Evolutionary conservation across 2,888 invertebrate species (phyloP).

Genomic region (Zaprionus lineosus): DNA sequence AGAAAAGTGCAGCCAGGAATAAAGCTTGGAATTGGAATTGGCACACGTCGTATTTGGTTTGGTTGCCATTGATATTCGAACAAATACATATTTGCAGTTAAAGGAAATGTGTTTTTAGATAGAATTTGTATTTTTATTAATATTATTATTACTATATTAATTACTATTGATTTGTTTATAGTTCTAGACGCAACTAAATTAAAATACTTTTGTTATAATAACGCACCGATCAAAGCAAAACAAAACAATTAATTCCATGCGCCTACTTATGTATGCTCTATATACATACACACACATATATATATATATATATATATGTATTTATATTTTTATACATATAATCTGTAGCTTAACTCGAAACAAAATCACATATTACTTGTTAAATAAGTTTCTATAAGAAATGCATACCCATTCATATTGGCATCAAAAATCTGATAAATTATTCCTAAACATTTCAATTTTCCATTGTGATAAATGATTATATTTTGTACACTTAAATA

Average conservation of each 20-base stretch:
- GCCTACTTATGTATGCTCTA: constrained; percentile 6
- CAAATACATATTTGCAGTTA: constrained; percentile 61
- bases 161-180: constrained; percentile 75
- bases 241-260: constrained; percentile 32
- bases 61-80: constrained; percentile 69
- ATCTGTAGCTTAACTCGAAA: constrained; percentile 56
- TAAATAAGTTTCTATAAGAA: constrained; percentile 46
- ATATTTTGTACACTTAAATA: constrained; percentile 64
- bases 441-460: constrained; percentile 61
- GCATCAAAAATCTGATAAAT: constrained; percentile 50
- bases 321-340: constrained; percentile 31
- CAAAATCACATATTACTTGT: constrained; percentile 18
- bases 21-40: constrained; percentile 65
- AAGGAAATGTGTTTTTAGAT: constrained; percentile 73
- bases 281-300: constrained; percentile 23
- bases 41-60: constrained; percentile 56
- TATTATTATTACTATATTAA: constrained; percentile 49
- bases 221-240: constrained; percentile 40
- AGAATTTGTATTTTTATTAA: constrained; percentile 79
- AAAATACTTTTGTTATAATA: constrained; percentile 47
- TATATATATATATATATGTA: constrained; percentile 8
- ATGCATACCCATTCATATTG: constrained; percentile 54
- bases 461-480: constrained; percentile 72
- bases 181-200: constrained; percentile 64
- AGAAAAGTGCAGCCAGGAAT: constrained; percentile 49